Percentiles rank a stretch among this genome's conserved stretches.
These are phyloP conservation scores for Nephrotoma guestfalica DNA, from an alignment of 2,888 invertebrate species.

Conservation along the genomic window DNA sequence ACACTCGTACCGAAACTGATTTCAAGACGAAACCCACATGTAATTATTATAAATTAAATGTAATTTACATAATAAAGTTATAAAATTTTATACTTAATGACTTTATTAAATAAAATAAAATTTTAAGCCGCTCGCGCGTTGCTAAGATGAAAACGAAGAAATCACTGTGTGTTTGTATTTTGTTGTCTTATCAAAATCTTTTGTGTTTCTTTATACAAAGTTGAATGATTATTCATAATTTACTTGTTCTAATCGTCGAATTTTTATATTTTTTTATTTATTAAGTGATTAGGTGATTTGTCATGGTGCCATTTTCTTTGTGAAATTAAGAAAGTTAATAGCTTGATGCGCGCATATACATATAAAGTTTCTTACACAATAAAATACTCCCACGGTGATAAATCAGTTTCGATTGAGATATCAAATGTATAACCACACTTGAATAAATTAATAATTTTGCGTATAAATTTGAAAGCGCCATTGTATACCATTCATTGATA, in stretches of 20 bases:
- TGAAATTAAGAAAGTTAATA: neutral
- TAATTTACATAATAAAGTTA: neutral
- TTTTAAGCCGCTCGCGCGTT: neutral
- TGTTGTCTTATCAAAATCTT: neutral
- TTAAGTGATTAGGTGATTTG: neutral
- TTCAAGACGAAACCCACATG: neutral
- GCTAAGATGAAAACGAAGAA: neutral
- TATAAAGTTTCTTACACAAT: neutral
- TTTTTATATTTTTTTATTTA: neutral
- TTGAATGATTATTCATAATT: neutral
- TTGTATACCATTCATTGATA: too few relatives aligned
- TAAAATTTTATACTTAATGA: neutral
- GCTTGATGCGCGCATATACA: neutral
- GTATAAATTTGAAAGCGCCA: too few relatives aligned
- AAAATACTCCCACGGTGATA: neutral
- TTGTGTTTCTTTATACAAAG: neutral
- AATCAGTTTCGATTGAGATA: neutral
- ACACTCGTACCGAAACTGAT: neutral
- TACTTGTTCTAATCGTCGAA: neutral
- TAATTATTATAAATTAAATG: neutral
- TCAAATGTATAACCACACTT: neutral
- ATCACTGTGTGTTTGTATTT: neutral
- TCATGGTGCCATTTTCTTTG: neutral
- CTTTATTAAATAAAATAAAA: neutral
- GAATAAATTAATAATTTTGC: neutral